Evolutionary conservation across 2,797 vertebrate species (phyloP), one percentile per base, ranked within the genome.

Genomic region (Chloroceryle inda): DNA sequence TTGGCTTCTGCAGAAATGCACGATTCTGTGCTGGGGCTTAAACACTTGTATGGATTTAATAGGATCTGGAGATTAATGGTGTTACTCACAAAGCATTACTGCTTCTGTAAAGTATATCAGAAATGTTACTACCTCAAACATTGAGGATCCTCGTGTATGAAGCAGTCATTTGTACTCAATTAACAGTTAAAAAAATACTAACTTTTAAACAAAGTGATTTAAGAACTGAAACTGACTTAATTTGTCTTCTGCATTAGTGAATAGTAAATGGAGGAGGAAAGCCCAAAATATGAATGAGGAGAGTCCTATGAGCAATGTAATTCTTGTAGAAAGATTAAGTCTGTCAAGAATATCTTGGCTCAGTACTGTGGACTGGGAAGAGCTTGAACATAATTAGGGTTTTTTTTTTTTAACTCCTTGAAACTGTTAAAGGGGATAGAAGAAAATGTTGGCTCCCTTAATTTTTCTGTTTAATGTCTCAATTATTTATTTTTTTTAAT

Each of bases 391-490:
- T 91, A 81, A 79, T 81, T 80, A 82, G 24, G 5, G 37, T 8
- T 8, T 92, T 84, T 94, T 55, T 79, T 86, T 88, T 80, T 90
- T 78, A 50, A n/a, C 37, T 86, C 35, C 77, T 71, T 85, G 59
- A 91, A 94, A 37, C 74, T 23, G 33, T 84, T 93, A 67, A 83
- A 89, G 40, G 18, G 31, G 37, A 47, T 31, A n/a, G 69, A 81
- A 75, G 78, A 73, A 66, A 73, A 88, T 33, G 47, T 78, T 90
- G 59, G 37, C 38, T 86, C 23, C 66, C n/a, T 78, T 86, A 62
- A 77, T 88, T 89, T 89, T 93, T 81, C 66, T 81, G n/a, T 64
- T 91, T 52, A 81, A n/a, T 55, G 55, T 87, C 59, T 73, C 38
- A 19, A 85, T 88, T 59, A 77, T 88, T 84, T 79, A 76, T 50